These are phyloP conservation scores for Camponotus pennsylvanicus DNA, from an alignment of 1,140 invertebrate species.

Conservation along the genomic window DNA sequence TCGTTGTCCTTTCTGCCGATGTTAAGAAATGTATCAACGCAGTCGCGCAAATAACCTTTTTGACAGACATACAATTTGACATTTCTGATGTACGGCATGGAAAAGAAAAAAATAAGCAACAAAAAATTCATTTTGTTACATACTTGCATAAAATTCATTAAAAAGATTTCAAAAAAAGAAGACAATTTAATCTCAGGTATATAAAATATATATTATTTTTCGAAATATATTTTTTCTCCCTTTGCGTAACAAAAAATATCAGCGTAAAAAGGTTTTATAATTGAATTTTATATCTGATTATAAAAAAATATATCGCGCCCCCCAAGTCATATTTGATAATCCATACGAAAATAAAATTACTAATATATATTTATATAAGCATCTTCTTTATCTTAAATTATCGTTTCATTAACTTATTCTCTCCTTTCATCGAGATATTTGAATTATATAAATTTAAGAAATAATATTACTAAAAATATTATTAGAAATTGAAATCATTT, in stretches of 20 bases:
- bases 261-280: neutral
- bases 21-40: neutral
- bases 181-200: neutral
- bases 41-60: neutral
- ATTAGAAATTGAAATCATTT: neutral
- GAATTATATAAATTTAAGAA: neutral
- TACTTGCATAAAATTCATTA: neutral
- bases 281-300: neutral
- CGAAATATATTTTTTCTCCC: neutral
- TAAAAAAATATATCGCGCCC: neutral
- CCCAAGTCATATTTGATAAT: neutral
- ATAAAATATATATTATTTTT: neutral
- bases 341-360: neutral
- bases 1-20: neutral
- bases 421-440: too few species aligned
- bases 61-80: neutral
- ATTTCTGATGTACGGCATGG: neutral
- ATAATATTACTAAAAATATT: neutral
- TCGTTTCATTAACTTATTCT: too few species aligned
- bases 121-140: slow-evolving; percentile 21
- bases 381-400: neutral
- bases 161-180: neutral
- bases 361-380: too few species aligned
- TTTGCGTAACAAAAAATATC: too few species aligned
- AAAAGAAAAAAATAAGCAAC: neutral